phyloP scores from a whole-genome alignment of 2,113 vertebrate species.

The Thamnophis sirtalis region DNA sequence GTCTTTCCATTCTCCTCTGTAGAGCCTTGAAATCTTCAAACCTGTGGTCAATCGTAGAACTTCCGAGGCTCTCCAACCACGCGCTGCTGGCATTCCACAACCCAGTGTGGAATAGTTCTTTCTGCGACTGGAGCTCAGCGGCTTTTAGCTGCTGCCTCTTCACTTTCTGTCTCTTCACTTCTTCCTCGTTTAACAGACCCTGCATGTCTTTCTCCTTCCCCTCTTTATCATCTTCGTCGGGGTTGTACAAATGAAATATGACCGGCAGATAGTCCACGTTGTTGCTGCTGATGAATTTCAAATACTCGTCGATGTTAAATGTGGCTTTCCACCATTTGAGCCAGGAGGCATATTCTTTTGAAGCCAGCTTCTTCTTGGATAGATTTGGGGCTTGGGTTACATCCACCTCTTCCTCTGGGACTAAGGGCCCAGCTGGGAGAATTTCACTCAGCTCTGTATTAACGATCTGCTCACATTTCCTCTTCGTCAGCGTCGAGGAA shows the following conservation, averaged over 20 bases:
- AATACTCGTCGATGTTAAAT: constrained; percentile 52
- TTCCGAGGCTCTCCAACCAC: background rate
- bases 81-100: constrained; percentile 44
- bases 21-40: constrained; percentile 26
- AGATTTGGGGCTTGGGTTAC: background rate
- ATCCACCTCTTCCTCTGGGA: background rate
- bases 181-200: background rate
- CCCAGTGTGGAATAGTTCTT: constrained; percentile 39
- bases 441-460: constrained; percentile 51
- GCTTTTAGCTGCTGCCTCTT: background rate
- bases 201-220: background rate
- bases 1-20: constrained; percentile 60
- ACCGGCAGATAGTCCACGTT: constrained; percentile 59
- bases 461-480: constrained; percentile 21
- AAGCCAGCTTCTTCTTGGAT: background rate
- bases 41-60: background rate
- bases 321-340: constrained; percentile 43
- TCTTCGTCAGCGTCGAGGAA: constrained; percentile 30
- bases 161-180: background rate
- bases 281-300: constrained; percentile 53
- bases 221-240: constrained; percentile 13
- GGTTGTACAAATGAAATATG: constrained; percentile 45
- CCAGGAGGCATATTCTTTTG: constrained; percentile 30
- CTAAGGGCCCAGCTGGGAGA: background rate
- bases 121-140: background rate